Base-by-base conservation (phyloP, 2,888 invertebrate species). In the Lycophotia porphyrea region DNA sequence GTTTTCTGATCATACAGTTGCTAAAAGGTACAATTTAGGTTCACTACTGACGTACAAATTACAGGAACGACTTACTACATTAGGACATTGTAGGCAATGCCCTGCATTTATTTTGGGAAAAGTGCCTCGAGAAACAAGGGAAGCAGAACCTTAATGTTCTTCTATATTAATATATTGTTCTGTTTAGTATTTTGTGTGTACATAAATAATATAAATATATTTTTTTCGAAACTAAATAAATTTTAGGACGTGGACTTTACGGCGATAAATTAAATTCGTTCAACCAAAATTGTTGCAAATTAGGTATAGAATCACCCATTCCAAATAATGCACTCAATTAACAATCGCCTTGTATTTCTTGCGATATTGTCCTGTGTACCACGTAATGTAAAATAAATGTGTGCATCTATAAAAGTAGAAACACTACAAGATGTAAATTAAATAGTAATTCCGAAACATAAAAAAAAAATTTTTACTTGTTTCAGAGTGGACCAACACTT, bases 401-500 rank as follows among this genome's bases (percentile, higher is more conserved):
- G 27, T 64, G 21, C 42, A 64, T 42, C 21, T 39, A 64, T 9
- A n/a, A 64, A n/a, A 27, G 24, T n/a, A 15, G 8, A n/a, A n/a
- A 36, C 36, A 18, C 15, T n/a, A 39, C 36, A 58, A 21, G 11
- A 18, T 70, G n/a, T 18, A 21, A n/a, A 8, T 18, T 31, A 34
- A 68, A 21, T 68, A 44, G n/a, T 36, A n/a, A 69, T 49, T 69
- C 9, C 4, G n/a, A 42, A 15, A 27, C 15, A 24, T 31, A 36
- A 27, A 9, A 68, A 24, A 24, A 39, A 5, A 42, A 39, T 34
- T 72, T n/a, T 75, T 58, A 36, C 24, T 63, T 60, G 55, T 93
- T 92, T 84, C 91, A 94, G 93, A 84, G 77, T 75, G 76, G 73
- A 72, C 65, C 60, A 64, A 63, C 73, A 70, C 65, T 24, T 69